These are phyloP conservation scores for Chrysotoxum bicinctum DNA, from an alignment of 2,888 invertebrate species.

Conservation along the genomic window DNA sequence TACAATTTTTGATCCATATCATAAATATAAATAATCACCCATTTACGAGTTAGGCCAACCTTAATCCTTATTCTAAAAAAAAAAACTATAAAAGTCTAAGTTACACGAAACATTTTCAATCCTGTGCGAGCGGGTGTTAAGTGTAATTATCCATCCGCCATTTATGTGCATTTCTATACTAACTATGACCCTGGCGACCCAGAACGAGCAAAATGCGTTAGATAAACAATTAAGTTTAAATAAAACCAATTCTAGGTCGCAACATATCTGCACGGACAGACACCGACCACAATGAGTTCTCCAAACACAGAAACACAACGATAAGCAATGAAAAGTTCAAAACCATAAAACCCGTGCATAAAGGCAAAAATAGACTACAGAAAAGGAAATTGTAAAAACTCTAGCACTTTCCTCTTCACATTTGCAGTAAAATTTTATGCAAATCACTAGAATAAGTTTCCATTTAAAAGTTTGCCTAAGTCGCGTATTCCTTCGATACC, in stretches of 20 bases:
- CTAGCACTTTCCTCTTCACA: constrained; percentile 54
- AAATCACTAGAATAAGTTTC: constrained; percentile 72
- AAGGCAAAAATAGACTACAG: constrained; percentile 19
- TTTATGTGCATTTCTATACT: no score
- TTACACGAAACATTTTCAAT: no score
- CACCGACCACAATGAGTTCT: constrained; percentile 48
- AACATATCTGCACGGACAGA: constrained; percentile 46
- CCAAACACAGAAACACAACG: neutral
- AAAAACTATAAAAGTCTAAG: no score
- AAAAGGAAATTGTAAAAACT: constrained; percentile 57
- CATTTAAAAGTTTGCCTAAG: constrained; percentile 68
- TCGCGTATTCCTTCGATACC: constrained; percentile 59
- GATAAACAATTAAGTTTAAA: constrained; percentile 46
- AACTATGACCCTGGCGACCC: no score
- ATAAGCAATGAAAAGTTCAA: neutral
- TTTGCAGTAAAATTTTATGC: constrained; percentile 72
- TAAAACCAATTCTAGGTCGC: constrained; percentile 51
- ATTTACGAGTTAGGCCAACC: no score
- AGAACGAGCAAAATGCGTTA: neutral
- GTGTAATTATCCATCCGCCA: no score
- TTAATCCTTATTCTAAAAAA: no score
- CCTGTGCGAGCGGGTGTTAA: no score
- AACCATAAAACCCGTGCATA: constrained; percentile 50
- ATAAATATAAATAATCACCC: no score
- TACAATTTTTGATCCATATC: no score